Base-by-base conservation (phyloP, 2,113 vertebrate species). In the Echinops telfairi region DNA sequence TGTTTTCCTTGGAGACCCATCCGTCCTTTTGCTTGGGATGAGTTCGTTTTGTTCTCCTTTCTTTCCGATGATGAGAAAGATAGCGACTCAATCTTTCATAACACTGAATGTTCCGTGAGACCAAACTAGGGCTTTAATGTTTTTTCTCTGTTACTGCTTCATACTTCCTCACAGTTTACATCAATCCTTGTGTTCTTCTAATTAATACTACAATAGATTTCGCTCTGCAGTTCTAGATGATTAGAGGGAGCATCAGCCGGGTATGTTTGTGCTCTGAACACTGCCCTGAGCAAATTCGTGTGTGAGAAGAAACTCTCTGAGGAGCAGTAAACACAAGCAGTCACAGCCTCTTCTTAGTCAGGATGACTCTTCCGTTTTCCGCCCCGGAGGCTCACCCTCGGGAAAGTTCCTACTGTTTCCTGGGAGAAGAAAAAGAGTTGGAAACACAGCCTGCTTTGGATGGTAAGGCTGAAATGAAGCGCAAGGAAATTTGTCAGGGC, bases 201-300 rank as follows among this genome's bases (percentile, higher is more conserved):
- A 94, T 87, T 93, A 91, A 96, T 94, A 91, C 77, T 66, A 82
- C 83, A 93, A 64, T 60, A 40, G 64, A 86, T 83, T 79, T 16
- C 36, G 93, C 25, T 93, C 27, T 33, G 78, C 19, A 29, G 36
- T 36, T 66, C 36, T 31, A n/a, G 22, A 58, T 81, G 96, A 89
- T 57, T 73, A 92, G 43, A 83, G 53, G 62, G 68, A 57, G 93
- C 25, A 43, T 43, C 33, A 70, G 33, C 29, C 23, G 75, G 62
- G 58, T 29, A 53, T 8, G 62, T 43, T n/a, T 79, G n/a, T 47
- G 9, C 75, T 93, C 84, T 14, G 14, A 80, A 89, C 68, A 64
- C 31, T 29, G 79, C 76, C 25, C 70, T 29, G 16, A 90, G 38
- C 20, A 77, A 58, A 85, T 86, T 58, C 4, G 36, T 23, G n/a